Evolutionary conservation across 1,140 invertebrate species (phyloP).

Genomic region (Euura saliciscinereae): DNA sequence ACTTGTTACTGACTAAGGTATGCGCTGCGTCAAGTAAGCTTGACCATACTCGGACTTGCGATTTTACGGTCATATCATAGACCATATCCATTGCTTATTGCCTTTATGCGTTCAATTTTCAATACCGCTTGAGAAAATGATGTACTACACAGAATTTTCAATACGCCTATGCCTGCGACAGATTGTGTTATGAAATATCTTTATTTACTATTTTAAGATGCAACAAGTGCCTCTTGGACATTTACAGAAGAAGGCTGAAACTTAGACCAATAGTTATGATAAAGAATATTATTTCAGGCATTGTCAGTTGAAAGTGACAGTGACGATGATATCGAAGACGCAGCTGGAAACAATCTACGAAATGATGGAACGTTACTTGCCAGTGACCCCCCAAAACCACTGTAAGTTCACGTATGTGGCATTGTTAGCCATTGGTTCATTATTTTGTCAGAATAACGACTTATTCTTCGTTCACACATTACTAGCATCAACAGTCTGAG

Average conservation of each 20-base stretch:
- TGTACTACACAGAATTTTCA: not conserved
- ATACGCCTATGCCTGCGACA: not conserved
- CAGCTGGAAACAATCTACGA: slow-evolving; percentile 65
- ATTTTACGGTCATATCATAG: too few species aligned
- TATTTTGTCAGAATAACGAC: not conserved
- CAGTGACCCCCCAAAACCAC: slow-evolving; percentile 93
- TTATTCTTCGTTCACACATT: not conserved
- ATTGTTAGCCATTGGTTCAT: not conserved
- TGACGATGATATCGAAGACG: slow-evolving; percentile 60
- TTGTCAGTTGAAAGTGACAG: slow-evolving; percentile 58
- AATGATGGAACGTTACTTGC: slow-evolving; percentile 94
- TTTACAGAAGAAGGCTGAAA: not conserved
- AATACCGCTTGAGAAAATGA: not conserved
- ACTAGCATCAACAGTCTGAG: too few species aligned
- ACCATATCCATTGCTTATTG: too few species aligned
- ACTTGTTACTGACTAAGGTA: too few species aligned
- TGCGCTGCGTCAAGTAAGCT: too few species aligned
- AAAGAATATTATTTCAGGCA: slow-evolving; percentile 34
- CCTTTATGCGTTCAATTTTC: not conserved
- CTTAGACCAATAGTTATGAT: not conserved
- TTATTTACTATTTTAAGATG: not conserved
- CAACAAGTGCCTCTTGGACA: not conserved
- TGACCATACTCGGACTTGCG: too few species aligned
- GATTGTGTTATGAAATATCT: not conserved
- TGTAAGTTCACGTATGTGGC: slow-evolving; percentile 72